Evolutionary conservation across 2,888 invertebrate genomes (phyloP).

Genomic region (Acleris emargana): DNA sequence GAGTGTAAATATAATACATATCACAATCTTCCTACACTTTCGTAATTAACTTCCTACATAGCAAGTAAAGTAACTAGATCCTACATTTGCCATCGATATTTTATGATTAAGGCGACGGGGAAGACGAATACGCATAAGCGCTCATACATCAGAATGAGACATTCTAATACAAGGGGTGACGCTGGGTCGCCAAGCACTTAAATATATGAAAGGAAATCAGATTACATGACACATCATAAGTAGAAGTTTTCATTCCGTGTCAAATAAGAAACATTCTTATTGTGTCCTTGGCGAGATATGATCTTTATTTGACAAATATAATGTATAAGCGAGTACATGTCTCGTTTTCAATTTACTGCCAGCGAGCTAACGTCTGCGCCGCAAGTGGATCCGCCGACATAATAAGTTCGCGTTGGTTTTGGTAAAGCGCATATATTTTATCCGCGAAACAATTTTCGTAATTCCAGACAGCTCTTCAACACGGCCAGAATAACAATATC

Average conservation of each 20-base stretch:
- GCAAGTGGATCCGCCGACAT: constrained; percentile 26
- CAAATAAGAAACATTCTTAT: background rate
- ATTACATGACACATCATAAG: background rate
- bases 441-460: constrained; percentile 75
- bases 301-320: constrained; percentile 5
- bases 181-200: constrained; percentile 13
- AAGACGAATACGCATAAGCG: constrained; percentile 21
- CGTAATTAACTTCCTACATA: too few relatives aligned
- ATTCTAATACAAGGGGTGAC: constrained; percentile 31
- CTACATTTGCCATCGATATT: constrained; percentile 32
- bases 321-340: constrained; percentile 18
- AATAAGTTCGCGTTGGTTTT: constrained; percentile 45
- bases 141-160: constrained; percentile 29
- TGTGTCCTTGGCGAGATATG: background rate
- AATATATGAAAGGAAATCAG: constrained; percentile 25
- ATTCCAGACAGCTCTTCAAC: constrained; percentile 72
- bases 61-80: constrained; percentile 11
- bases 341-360: constrained; percentile 25
- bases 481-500: constrained; percentile 79
- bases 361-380: background rate
- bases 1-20: too few relatives aligned
- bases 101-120: constrained; percentile 17
- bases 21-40: too few relatives aligned
- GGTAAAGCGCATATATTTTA: constrained; percentile 66
- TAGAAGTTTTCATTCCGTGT: constrained; percentile 2